Evolutionary conservation across 1,140 invertebrate species (phyloP), one percentile per base, ranked within the genome.

Genomic region (Dendrolimus kikuchii): DNA sequence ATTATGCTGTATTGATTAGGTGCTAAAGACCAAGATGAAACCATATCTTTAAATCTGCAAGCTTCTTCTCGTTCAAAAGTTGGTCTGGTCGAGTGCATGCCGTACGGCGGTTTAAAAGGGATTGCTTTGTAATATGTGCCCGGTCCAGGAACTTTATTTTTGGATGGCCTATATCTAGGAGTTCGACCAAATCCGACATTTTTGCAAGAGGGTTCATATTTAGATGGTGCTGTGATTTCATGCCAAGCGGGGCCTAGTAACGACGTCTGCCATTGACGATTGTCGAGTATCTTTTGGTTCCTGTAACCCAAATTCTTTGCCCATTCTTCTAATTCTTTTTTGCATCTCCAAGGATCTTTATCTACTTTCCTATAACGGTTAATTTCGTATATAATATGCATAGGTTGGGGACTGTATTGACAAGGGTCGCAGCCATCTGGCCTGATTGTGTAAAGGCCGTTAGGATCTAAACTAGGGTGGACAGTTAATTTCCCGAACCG

Each of bases 191-290:
- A 84, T 5, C 67, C 64, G 5, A 82, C 58, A 47, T 86, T 84
- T 51, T 72, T 71, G 55, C 77, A 81, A 5, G 71, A 67, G 3
- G 76, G 47, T 49, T 77, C 59, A 39, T 73, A 77, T 51, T 60
- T 64, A 3, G 46, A 5, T 6, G 45, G 38, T 9, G 66, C 56
- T 9, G 50, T 47, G 38, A 79, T 10, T 37, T 67, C 59, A 10
- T 74, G 67, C 82, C 82, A 86, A n/a, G 79, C 82, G 38, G 82
- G 82, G 2, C 82, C 82, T 5, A 81, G 49, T 38, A 82, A 8
- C 5, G 71, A 66, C 8, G 54, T 59, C 6, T 61, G 62, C 74
- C 77, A 81, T 49, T 59, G 65, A 38, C 73, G 63, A 38, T 64
- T 49, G 42, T 71, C 64, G 10, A 86, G 62, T 23, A 82, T 57